These are phyloP conservation scores for Vanessa atalanta DNA, from an alignment of 1,140 invertebrate genomes.

Conservation along the genomic window DNA sequence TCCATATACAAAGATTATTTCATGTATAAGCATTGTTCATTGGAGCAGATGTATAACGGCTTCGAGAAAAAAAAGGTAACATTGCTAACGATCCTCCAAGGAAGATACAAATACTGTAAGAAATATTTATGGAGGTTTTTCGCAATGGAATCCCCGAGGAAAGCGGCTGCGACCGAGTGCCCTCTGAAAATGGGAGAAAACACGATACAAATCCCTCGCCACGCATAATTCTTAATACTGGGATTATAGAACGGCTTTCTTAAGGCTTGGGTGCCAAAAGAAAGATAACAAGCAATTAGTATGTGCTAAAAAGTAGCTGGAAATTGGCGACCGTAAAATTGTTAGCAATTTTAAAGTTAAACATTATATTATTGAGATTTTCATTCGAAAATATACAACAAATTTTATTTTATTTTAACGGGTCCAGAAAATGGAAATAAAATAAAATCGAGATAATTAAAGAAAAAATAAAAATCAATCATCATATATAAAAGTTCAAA, in stretches of 20 bases:
- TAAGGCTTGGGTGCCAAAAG: conserved; percentile 72
- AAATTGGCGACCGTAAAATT: background rate
- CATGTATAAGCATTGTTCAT: conserved; percentile 23
- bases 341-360: background rate
- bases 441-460: too few species aligned
- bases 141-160: conserved; percentile 74
- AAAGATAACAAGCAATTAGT: conserved; percentile 77
- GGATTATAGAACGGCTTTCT: conserved; percentile 75
- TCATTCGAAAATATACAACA: too few species aligned
- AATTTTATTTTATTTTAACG: too few species aligned
- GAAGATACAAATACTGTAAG: conserved; percentile 79
- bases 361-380: background rate
- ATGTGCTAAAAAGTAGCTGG: conserved; percentile 4
- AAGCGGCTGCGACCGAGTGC: conserved; percentile 45
- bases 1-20: conserved; percentile 19
- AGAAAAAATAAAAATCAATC: too few species aligned
- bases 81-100: conserved; percentile 77
- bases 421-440: too few species aligned
- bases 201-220: conserved; percentile 73
- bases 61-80: conserved; percentile 64
- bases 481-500: too few species aligned
- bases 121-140: conserved; percentile 81
- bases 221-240: conserved; percentile 78
- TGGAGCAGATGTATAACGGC: conserved; percentile 61
- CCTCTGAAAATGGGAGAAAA: conserved; percentile 71